phyloP scores from a whole-genome alignment of 64 coral and sea anemone genomes.

The Stylophora pistillata region DNA sequence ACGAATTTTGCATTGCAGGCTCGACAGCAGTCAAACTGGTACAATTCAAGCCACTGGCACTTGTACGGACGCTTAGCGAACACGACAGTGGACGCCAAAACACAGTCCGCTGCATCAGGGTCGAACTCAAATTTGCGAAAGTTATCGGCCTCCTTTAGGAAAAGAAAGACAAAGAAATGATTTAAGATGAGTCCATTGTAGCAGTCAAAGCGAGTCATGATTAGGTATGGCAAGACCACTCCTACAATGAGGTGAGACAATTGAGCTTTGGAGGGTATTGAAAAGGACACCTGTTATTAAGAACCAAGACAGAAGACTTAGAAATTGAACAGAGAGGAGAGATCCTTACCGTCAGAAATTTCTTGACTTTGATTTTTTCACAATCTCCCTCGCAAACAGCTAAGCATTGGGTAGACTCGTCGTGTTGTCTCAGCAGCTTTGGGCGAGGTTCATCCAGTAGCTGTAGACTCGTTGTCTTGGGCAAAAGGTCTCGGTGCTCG shows the following conservation, averaged over 20 bases:
- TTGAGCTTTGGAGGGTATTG: too few species aligned
- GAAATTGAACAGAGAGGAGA: background rate
- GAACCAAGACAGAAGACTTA: background rate
- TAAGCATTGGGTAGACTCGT: constrained; percentile 4
- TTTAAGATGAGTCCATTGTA: background rate
- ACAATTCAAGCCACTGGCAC: background rate
- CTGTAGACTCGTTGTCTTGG: background rate
- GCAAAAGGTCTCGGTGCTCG: background rate
- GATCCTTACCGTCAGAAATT: background rate
- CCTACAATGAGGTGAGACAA: too few species aligned
- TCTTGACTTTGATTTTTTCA: background rate
- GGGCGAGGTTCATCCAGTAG: background rate
- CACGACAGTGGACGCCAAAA: background rate
- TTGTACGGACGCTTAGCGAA: background rate
- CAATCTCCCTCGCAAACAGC: background rate
- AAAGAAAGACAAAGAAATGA: background rate
- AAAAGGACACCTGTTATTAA: background rate
- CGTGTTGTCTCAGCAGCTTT: background rate
- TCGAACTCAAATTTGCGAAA: background rate
- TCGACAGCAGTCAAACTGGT: background rate
- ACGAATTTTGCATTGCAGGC: background rate
- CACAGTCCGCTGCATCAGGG: background rate
- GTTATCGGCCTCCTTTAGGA: background rate
- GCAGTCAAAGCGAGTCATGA: background rate
- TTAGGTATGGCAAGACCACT: background rate